Evolutionary conservation across 2,113 vertebrate species (phyloP).

Genomic region (Hydropotes inermis): DNA sequence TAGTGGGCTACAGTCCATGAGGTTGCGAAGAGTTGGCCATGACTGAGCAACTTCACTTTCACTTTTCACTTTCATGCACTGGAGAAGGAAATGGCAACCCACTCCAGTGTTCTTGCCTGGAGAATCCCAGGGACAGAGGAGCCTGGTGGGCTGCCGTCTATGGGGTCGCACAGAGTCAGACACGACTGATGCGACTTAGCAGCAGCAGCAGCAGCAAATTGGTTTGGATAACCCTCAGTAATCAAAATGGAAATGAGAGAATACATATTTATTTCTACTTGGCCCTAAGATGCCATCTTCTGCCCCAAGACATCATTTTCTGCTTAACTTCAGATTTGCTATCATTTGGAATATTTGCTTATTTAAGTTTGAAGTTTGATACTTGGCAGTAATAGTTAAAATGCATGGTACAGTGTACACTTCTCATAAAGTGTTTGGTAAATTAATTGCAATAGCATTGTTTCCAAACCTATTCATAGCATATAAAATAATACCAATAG

Average conservation of each 20-base stretch:
- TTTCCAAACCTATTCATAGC: background rate
- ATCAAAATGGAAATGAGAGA: conserved; percentile 48
- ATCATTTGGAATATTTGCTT: conserved; percentile 56
- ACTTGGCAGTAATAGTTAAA: conserved; percentile 15
- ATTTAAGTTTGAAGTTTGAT: conserved; percentile 53
- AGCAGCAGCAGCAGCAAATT: background rate
- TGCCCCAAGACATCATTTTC: background rate
- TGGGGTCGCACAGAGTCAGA: accelerated
- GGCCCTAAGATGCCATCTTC: background rate
- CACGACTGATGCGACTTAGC: accelerated
- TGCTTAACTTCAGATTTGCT: conserved; percentile 50
- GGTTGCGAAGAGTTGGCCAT: background rate
- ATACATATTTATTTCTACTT: conserved; percentile 33
- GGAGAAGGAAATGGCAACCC: background rate
- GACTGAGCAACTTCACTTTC: background rate
- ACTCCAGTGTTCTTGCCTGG: background rate
- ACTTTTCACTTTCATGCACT: background rate
- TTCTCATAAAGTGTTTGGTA: conserved; percentile 10
- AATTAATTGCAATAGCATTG: background rate
- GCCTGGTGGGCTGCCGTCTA: background rate
- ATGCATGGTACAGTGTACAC: background rate
- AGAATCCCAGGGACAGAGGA: background rate
- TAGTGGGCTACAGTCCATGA: background rate
- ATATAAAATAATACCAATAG: conserved; percentile 18
- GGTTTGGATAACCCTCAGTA: conserved; percentile 1